A percentile compares a stretch with the other conserved stretches of the same genome.
phyloP scores from a whole-genome alignment of 2,888 invertebrate species.

The Zaprionus bogoriensis region DNA sequence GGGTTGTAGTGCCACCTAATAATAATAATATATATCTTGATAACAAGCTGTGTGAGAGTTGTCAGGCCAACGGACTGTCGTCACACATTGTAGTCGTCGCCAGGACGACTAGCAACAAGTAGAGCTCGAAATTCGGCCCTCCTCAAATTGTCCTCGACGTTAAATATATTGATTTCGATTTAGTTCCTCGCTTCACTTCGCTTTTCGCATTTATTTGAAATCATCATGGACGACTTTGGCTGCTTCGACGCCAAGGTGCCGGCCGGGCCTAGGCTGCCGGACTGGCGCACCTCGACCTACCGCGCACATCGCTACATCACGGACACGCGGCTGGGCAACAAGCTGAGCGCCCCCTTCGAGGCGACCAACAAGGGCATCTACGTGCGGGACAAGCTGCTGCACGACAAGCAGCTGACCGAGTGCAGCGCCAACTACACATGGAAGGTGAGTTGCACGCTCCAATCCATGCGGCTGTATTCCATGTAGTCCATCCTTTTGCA shows the following conservation, averaged over 20 bases:
- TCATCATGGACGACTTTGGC: conserved; percentile 70
- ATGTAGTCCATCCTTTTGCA: too few relatives aligned
- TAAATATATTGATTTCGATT: background rate
- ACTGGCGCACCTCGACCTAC: conserved; percentile 79
- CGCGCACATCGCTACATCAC: conserved; percentile 70
- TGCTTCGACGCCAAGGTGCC: conserved; percentile 78
- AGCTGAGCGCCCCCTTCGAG: conserved; percentile 48
- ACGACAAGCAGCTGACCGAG: conserved; percentile 56
- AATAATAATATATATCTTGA: background rate
- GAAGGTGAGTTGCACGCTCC: conserved; percentile 77
- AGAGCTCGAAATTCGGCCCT: conserved; percentile 21
- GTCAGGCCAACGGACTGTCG: conserved; percentile 17
- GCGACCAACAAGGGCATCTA: conserved; percentile 54
- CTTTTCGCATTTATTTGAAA: conserved; percentile 7
- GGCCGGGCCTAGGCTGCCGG: conserved; percentile 52
- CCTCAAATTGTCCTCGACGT: conserved; percentile 16
- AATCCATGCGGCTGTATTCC: too few relatives aligned
- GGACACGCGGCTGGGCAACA: conserved; percentile 62
- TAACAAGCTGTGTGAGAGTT: conserved; percentile 17
- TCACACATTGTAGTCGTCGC: conserved; percentile 13
- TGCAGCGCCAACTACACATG: conserved; percentile 61
- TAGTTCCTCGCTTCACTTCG: background rate
- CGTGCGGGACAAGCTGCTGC: conserved; percentile 61
- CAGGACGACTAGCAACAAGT: conserved; percentile 31
- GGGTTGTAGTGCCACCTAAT: too few relatives aligned